Percentiles rank a stretch among this genome's conserved stretches.
These are phyloP conservation scores for Stegodyphus mimosarum DNA, from an alignment of 1,140 invertebrate species.

Conservation along the genomic window DNA sequence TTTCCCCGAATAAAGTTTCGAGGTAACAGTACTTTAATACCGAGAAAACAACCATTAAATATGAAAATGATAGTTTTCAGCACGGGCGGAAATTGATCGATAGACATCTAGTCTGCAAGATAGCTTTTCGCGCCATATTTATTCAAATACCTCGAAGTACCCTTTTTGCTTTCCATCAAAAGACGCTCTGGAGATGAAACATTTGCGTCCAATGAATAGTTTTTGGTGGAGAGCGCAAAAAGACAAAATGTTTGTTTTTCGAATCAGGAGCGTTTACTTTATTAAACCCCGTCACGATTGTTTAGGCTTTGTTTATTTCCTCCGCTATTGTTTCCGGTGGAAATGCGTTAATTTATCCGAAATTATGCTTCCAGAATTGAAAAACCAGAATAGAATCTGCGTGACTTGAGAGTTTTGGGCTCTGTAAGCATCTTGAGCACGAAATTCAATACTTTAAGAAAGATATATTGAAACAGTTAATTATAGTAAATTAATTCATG, in stretches of 20 bases:
- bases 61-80: slow-evolving; percentile 61
- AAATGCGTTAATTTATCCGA: slow-evolving; percentile 7
- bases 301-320: slow-evolving; percentile 18
- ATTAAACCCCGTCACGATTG: slow-evolving; percentile 46
- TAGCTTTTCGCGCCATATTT: slow-evolving; percentile 57
- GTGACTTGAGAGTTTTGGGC: not conserved
- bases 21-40: slow-evolving; percentile 61
- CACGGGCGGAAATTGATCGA: slow-evolving; percentile 58
- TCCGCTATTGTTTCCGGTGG: slow-evolving; percentile 18
- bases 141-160: slow-evolving; percentile 46
- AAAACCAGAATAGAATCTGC: not conserved
- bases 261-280: slow-evolving; percentile 42
- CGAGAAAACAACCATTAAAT: slow-evolving; percentile 60
- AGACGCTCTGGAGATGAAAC: slow-evolving; percentile 43
- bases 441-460: slow-evolving; percentile 5
- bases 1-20: slow-evolving; percentile 57
- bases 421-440: slow-evolving; percentile 8
- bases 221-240: slow-evolving; percentile 5
- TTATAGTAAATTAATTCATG: too few species aligned
- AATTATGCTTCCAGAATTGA: not conserved
- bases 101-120: slow-evolving; percentile 40
- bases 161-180: slow-evolving; percentile 35
- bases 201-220: slow-evolving; percentile 49
- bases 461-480: too few species aligned
- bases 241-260: slow-evolving; percentile 58